Base-by-base conservation (phyloP, 1,140 invertebrate species). In the Geopemphigus sp. region DNA sequence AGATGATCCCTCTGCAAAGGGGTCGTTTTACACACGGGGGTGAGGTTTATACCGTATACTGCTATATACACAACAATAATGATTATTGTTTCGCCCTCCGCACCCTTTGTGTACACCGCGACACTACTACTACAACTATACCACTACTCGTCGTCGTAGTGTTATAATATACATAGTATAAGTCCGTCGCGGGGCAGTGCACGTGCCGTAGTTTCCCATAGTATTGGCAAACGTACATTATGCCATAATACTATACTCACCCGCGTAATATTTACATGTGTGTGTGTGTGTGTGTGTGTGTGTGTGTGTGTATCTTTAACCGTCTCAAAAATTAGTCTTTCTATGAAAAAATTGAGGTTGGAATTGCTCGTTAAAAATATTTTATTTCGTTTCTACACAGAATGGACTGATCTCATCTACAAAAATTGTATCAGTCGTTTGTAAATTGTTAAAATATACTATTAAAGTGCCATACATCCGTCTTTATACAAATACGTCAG, bases 71-170 rank as follows among this genome's bases (percentile, higher is more conserved):
- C 39, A 78, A 78, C 74, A 78, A 78, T 78, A 78, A 78, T 78
- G 74, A 78, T 78, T 78, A 78, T 78, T 78, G 74, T 78, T 78
- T 78, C 74, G 24, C 54, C 74, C 74, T 45, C 54, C n/a, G n/a
- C 10, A 19, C 61, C 50, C 73, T 54, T 72, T 74, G 74, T 78
- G 74, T 78, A 78, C 39, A 78, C 74, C 74, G 57, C 74, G 74
- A 78, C 54, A 63, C 56, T 78, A 39, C 32, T 19, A 78, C 50
- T 22, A 68, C 22, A 47, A 50, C 56, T 24, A 22, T 19, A 57
- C 56, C 56, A 24, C 56, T 14, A 56, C 2, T n/a, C 19, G 5
- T n/a, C 15, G 19, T 54, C 53, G 19, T 8, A 4, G 19, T 45
- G 12, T 45, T 50, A 45, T 50, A 50, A 10, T 63, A 11, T 59